These are phyloP conservation scores for Caenorhabditis angaria DNA, from an alignment of 2,888 invertebrate genomes.

Conservation along the genomic window DNA sequence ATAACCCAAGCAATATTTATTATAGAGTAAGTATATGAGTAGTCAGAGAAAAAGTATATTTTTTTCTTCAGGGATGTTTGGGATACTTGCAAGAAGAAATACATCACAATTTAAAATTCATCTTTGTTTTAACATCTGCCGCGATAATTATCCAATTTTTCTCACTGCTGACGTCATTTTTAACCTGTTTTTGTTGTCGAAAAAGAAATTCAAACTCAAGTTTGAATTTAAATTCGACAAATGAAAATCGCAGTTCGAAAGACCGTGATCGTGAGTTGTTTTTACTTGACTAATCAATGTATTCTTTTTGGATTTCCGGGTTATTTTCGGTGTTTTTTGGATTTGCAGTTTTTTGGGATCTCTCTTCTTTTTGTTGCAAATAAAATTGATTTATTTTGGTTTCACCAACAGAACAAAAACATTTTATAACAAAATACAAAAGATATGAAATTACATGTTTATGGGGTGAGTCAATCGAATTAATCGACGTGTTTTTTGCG, in stretches of 20 bases:
- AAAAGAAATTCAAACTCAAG: neutral
- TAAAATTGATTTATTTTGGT: too few species aligned
- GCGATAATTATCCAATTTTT: constrained; percentile 30
- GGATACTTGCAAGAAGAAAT: constrained; percentile 34
- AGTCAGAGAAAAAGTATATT: neutral
- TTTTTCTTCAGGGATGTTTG: constrained; percentile 39
- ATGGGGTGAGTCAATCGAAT: too few species aligned
- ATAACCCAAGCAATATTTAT: constrained; percentile 50
- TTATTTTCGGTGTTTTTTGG: too few species aligned
- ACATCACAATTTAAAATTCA: constrained; percentile 43
- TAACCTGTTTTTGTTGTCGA: neutral
- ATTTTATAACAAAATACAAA: too few species aligned
- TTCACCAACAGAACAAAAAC: too few species aligned
- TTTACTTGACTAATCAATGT: neutral
- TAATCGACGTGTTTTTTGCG: too few species aligned
- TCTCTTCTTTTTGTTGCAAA: too few species aligned
- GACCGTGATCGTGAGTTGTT: neutral
- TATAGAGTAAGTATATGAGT: constrained; percentile 27
- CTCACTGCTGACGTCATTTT: constrained; percentile 10
- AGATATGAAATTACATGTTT: too few species aligned
- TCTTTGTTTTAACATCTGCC: constrained; percentile 36
- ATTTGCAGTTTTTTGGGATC: too few species aligned
- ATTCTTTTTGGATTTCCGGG: too few species aligned
- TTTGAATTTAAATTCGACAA: neutral
- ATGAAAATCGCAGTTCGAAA: too few species aligned